Conservation (phyloP, 2,888 invertebrate genomes). For the Brachypalpus laphriformis region DNA sequence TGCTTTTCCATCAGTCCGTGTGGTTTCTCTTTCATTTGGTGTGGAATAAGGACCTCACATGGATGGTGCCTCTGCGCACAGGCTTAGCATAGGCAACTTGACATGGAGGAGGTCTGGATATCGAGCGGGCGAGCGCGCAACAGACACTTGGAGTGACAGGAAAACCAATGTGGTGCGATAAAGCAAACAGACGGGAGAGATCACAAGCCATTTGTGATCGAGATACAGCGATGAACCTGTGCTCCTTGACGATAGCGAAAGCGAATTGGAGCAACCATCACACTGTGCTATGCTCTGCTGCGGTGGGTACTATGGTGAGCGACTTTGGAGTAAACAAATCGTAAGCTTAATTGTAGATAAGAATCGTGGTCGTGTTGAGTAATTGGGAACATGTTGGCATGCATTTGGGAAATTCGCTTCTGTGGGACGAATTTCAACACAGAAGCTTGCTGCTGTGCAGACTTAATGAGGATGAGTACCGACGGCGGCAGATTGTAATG, state of each 20-base stretch:
- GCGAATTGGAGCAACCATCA: constrained; percentile 66
- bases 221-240: constrained; percentile 70
- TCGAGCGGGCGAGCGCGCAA: constrained; percentile 20
- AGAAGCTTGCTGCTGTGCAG: constrained; percentile 39
- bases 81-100: constrained; percentile 8
- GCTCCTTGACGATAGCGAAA: constrained; percentile 72
- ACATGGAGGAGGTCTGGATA: constrained; percentile 56
- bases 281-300: neutral
- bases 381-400: constrained; percentile 69
- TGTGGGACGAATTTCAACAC: constrained; percentile 21
- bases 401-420: constrained; percentile 52
- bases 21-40: constrained; percentile 70
- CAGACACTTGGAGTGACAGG: constrained; percentile 73
- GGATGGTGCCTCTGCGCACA: neutral
- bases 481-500: neutral
- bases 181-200: constrained; percentile 71
- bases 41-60: constrained; percentile 55
- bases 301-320: neutral
- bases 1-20: constrained; percentile 63
- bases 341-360: constrained; percentile 69
- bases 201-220: constrained; percentile 69
- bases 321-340: constrained; percentile 53
- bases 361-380: constrained; percentile 67
- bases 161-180: constrained; percentile 74
- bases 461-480: constrained; percentile 24